Conservation (phyloP, 1,140 invertebrate genomes). For the Lysiphlebus fabarum region DNA sequence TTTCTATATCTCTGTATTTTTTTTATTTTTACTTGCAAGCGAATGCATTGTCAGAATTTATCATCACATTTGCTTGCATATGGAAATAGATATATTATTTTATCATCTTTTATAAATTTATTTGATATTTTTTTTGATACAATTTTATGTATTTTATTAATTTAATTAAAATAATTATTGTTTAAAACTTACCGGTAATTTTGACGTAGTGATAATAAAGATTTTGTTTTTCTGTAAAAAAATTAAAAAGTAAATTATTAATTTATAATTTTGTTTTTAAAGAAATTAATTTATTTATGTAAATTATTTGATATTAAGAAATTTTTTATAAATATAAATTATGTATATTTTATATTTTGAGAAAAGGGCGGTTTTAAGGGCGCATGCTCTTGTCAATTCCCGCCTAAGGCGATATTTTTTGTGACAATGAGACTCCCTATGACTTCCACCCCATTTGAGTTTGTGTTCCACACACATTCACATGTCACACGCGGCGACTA, state of each 20-base stretch:
- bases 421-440: conserved; percentile 46
- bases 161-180: neutral
- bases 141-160: neutral
- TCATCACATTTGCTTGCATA: conserved; percentile 29
- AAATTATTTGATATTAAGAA: neutral
- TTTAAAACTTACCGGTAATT: conserved; percentile 46
- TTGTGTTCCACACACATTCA: neutral
- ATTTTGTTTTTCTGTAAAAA: conserved; percentile 46
- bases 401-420: conserved; percentile 50
- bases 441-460: conserved; percentile 15
- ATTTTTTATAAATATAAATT: too few relatives aligned
- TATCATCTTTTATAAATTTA: neutral
- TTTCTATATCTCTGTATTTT: conserved; percentile 16
- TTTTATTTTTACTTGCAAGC: conserved; percentile 15
- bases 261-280: neutral
- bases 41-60: conserved; percentile 20
- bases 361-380: neutral
- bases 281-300: conserved; percentile 1
- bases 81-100: conserved; percentile 30
- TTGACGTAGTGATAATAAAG: conserved; percentile 48
- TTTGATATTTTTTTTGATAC: neutral
- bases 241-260: conserved; percentile 22
- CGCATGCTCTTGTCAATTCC: conserved; percentile 38
- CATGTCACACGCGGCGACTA: conserved; percentile 6
- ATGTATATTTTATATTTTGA: too few relatives aligned